Evolutionary conservation across 2,888 invertebrate species (phyloP).

Genomic region (Lamellibrachia columna): DNA sequence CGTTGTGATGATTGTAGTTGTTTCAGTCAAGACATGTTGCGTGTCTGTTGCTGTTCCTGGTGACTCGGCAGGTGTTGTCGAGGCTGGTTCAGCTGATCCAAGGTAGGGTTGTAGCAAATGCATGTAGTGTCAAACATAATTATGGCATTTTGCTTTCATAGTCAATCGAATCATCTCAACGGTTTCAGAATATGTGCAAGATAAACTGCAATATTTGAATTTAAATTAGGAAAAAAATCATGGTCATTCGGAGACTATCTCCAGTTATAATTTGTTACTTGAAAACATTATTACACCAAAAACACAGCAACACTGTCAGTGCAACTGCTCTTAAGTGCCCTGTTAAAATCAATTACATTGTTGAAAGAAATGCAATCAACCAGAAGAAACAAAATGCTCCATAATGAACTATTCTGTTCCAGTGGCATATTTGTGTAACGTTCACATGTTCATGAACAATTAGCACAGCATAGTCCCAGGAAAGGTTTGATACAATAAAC

Average conservation of each 20-base stretch:
- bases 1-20: neutral
- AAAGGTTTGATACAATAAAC: neutral
- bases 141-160: neutral
- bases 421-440: neutral
- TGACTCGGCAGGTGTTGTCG: neutral
- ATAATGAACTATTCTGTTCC: no score
- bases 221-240: neutral
- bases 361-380: no score
- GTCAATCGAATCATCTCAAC: neutral
- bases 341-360: no score
- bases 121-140: neutral
- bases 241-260: no score
- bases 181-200: neutral
- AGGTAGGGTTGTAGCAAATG: no score
- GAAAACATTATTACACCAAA: neutral
- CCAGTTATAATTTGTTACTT: neutral
- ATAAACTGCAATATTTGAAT: neutral
- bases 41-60: neutral
- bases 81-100: no score
- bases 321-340: neutral
- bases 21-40: neutral
- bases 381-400: no score
- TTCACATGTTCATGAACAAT: neutral
- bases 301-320: neutral
- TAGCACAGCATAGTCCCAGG: neutral